Base-by-base conservation (phyloP, 2,797 vertebrate genomes). In the Argya squamiceps region DNA sequence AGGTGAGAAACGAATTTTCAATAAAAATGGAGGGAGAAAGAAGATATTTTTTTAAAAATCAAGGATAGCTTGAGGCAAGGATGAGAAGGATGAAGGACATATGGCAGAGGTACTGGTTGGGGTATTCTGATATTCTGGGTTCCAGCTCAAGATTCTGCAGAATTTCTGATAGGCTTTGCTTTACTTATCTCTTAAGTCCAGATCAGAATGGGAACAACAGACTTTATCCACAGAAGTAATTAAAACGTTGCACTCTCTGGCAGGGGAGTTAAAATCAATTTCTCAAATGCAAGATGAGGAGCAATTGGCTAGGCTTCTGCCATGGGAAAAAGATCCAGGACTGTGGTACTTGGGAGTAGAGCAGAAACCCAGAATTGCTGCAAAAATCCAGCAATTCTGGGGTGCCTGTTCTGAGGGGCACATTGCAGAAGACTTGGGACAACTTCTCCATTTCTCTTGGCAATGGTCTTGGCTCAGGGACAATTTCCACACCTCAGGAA, bases 261-360 rank as follows among this genome's bases (percentile, higher is more conserved):
- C 88, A 92, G 79, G 30, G 32, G 89, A 97, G 84, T 92, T 95
- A 91, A 95, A 96, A 96, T 95, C 96, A 91, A 95, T 97, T 92
- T 89, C 73, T 95, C 60, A 85, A 89, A 94, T 41, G 39, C 68
- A 58, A 83, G 76, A 89, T 22, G 84, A 92, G 76, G 82, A 95
- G 62, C 64, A 80, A 80, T 39, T 88, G 91, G 68, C 79, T 53
- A 39, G 53, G 89, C 64, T 75, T 78, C 93, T 93, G 82, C 82
- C 18, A 2, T 68, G 76, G 9, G 84, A 39, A 77, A 59, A 77
- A 59, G 70, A 60, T 63, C 7, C 1, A 1, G 52, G 39, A 50
- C 44, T 56, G 60, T 36, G 55, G 16, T 92, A 49, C 46, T 71
- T 73, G 70, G 20, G 41, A 89, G 36, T 3, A 16, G 26, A 63